Evolutionary conservation across 2,113 vertebrate species (phyloP).

Genomic region (Dolichallabes microphthalmus): DNA sequence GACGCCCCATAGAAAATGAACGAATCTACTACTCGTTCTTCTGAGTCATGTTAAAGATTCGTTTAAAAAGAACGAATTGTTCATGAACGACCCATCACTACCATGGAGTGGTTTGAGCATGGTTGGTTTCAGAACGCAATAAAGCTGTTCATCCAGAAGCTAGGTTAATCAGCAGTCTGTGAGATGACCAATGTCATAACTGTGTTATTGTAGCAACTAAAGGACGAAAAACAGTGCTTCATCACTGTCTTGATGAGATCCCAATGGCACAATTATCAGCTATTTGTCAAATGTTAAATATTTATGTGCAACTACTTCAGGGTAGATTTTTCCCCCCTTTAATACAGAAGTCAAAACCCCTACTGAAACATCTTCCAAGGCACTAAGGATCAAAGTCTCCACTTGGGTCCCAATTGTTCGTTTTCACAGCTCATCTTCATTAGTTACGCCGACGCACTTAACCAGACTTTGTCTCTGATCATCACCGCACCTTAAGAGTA

Average conservation of each 20-base stretch:
- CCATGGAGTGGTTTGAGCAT: background rate
- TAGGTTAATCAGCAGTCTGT: background rate
- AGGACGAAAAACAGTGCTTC: background rate
- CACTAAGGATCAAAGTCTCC: constrained; percentile 59
- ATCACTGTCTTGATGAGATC: background rate
- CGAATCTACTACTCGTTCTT: no score
- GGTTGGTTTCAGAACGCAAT: background rate
- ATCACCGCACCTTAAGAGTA: background rate
- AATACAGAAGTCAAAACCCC: no score
- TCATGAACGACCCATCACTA: no score
- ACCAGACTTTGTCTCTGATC: constrained; percentile 13
- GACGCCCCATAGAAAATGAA: no score
- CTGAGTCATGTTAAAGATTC: no score
- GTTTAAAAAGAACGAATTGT: no score
- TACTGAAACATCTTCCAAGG: constrained; percentile 5
- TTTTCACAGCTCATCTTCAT: constrained; percentile 54
- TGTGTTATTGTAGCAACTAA: background rate
- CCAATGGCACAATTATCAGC: background rate
- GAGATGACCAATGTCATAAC: background rate
- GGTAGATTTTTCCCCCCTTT: background rate
- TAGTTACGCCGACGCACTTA: constrained; percentile 24
- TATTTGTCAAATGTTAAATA: background rate
- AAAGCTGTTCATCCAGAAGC: background rate
- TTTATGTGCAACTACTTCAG: background rate
- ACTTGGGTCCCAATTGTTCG: constrained; percentile 47